Evolutionary conservation across 2,113 vertebrate genomes (phyloP).

Genomic region (Eleginops maclovinus): DNA sequence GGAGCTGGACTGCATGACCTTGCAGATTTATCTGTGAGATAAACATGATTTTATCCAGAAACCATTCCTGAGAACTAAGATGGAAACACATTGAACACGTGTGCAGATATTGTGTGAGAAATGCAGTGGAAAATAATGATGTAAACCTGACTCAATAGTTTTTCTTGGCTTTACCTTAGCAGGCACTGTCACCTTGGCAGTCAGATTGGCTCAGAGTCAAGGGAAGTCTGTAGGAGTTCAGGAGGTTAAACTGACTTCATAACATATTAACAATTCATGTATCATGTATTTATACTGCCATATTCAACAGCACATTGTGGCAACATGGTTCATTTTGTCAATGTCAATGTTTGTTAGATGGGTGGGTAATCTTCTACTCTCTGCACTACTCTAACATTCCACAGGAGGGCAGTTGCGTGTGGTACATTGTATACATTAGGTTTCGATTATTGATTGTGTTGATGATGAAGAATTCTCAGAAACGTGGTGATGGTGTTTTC

Average conservation of each 20-base stretch:
- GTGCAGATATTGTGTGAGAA: constrained; percentile 40
- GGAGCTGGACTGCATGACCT: neutral
- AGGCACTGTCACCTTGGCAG: neutral
- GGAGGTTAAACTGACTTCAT: neutral
- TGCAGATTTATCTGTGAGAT: constrained; percentile 6
- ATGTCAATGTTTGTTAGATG: no score
- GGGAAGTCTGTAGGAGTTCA: neutral
- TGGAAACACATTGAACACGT: neutral
- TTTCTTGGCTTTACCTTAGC: constrained; percentile 32
- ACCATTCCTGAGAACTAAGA: neutral
- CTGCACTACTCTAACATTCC: neutral
- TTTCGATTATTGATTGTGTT: neutral
- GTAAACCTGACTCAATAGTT: constrained; percentile 29
- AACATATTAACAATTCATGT: neutral
- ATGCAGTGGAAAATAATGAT: constrained; percentile 36
- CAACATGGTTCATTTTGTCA: neutral
- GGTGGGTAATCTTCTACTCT: neutral
- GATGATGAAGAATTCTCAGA: neutral
- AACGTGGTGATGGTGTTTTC: constrained; percentile 37
- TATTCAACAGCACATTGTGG: neutral
- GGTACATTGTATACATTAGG: neutral
- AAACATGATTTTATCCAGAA: neutral
- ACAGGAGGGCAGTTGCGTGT: neutral
- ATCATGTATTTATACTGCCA: neutral
- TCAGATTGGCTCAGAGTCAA: neutral